Evolutionary conservation across 2,888 invertebrate genomes (phyloP), one percentile per base, ranked within the genome.

Genomic region (Leuctra nigra): DNA sequence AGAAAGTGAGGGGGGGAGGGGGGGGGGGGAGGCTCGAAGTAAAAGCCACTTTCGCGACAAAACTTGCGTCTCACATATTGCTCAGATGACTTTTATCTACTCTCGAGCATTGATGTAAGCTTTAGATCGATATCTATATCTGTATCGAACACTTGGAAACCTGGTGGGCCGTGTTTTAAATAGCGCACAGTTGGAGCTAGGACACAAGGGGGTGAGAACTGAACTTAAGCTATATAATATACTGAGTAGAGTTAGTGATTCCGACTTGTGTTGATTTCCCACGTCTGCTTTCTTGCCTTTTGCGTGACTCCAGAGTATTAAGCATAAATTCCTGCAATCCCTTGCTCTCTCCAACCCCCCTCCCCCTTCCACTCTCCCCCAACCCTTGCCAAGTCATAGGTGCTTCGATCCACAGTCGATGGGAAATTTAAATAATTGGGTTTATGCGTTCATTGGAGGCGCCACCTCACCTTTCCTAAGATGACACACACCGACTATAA

Each of bases 221-320:
- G n/a, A n/a, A n/a, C n/a, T n/a, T n/a, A n/a, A n/a, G n/a, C n/a
- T n/a, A n/a, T n/a, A n/a, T n/a, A n/a, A n/a, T n/a, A n/a, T n/a
- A n/a, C n/a, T n/a, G n/a, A n/a, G n/a, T n/a, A n/a, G n/a, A 29
- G 29, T 11, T 29, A 29, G 29, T 29, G 29, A 29, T 6, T 11
- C 29, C 18, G 29, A 22, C 55, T 56, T 38, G 50, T 52, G 57
- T 57, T 50, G 55, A 57, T 57, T 59, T 59, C 57, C 59, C 57
- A 59, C 57, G 59, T 55, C 59, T 52, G 47, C 53, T 20, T 25
- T 22, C 55, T 23, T 41, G 36, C 47, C 60, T 57, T 55, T 54
- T 60, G 60, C 60, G 60, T 60, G 60, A 53, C 60, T 53, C 14
- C 44, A 39, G 52, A 52, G 60, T 55, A 60, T 60, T 60, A 60